Percentiles rank a stretch among this genome's conserved stretches.
Evolutionary conservation across 1,140 invertebrate genomes (phyloP).

Genomic region (Choristoneura fumiferana): DNA sequence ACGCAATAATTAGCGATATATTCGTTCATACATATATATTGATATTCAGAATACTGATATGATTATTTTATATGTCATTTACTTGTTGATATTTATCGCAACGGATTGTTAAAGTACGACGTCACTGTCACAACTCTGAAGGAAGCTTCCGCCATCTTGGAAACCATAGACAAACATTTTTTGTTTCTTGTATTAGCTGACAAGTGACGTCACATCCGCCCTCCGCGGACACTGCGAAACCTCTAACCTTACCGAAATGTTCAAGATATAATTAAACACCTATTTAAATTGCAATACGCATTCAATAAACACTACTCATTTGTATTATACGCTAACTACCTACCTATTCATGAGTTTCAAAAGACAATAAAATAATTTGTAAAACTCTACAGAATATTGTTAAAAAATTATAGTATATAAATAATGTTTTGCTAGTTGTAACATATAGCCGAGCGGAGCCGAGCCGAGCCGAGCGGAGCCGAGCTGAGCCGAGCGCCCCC

Average conservation of each 20-base stretch:
- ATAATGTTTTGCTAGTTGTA: constrained; percentile 62
- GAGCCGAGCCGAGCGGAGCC: constrained; percentile 28
- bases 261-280: constrained; percentile 38
- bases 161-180: too few relatives aligned
- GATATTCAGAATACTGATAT: constrained; percentile 10
- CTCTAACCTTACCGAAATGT: constrained; percentile 35
- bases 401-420: constrained; percentile 69
- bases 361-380: constrained; percentile 67
- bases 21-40: not conserved
- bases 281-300: constrained; percentile 55
- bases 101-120: not conserved
- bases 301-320: constrained; percentile 49
- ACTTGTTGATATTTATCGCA: constrained; percentile 6
- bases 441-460: constrained; percentile 43
- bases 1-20: constrained; percentile 10
- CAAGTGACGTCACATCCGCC: constrained; percentile 26
- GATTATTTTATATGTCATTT: constrained; percentile 10
- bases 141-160: not conserved
- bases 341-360: constrained; percentile 49
- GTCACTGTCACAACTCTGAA: not conserved
- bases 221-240: constrained; percentile 46
- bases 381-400: constrained; percentile 70
- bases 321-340: constrained; percentile 46
- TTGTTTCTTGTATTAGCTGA: constrained; percentile 21
- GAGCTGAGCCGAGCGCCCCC: constrained; percentile 19